Conservation (phyloP, 2,797 vertebrate genomes). For the Micropoecilia bifurca region DNA sequence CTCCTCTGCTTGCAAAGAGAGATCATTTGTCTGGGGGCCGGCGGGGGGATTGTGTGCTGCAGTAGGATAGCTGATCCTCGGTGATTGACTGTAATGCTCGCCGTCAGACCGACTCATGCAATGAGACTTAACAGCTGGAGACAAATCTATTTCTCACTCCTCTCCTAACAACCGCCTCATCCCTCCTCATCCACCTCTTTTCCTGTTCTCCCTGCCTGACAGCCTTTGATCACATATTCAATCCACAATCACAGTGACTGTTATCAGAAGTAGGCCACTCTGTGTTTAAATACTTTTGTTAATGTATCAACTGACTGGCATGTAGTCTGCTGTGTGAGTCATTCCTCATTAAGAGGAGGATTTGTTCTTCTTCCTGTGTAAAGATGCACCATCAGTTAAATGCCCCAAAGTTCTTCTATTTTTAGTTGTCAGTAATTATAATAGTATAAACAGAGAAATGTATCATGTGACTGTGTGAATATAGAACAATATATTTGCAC, state of each 20-base stretch:
- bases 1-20: slow-evolving; percentile 64
- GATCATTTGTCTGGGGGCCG: slow-evolving; percentile 64
- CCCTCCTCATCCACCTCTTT: slow-evolving; percentile 32
- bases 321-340: slow-evolving; percentile 17
- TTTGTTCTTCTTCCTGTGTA: slow-evolving; percentile 2
- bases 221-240: slow-evolving; percentile 46
- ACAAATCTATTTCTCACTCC: slow-evolving; percentile 79
- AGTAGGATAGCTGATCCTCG: slow-evolving; percentile 69
- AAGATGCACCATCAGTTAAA: slow-evolving; percentile 22
- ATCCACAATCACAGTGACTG: slow-evolving; percentile 46
- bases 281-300: slow-evolving; percentile 24
- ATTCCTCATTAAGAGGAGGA: slow-evolving; percentile 9
- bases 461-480: neutral
- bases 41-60: slow-evolving; percentile 44
- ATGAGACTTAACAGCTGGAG: slow-evolving; percentile 76
- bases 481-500: neutral
- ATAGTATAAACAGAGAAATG: slow-evolving; percentile 3
- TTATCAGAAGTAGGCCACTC: slow-evolving; percentile 41
- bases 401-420: slow-evolving; percentile 4
- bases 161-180: slow-evolving; percentile 13
- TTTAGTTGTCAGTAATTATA: neutral
- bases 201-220: slow-evolving; percentile 27
- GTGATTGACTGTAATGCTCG: slow-evolving; percentile 82
- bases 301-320: slow-evolving; percentile 34
- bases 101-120: slow-evolving; percentile 73